Percentiles rank a stretch among this genome's conserved stretches.
Conservation (phyloP, 2,888 invertebrate genomes). For the Proisotoma minuta region DNA sequence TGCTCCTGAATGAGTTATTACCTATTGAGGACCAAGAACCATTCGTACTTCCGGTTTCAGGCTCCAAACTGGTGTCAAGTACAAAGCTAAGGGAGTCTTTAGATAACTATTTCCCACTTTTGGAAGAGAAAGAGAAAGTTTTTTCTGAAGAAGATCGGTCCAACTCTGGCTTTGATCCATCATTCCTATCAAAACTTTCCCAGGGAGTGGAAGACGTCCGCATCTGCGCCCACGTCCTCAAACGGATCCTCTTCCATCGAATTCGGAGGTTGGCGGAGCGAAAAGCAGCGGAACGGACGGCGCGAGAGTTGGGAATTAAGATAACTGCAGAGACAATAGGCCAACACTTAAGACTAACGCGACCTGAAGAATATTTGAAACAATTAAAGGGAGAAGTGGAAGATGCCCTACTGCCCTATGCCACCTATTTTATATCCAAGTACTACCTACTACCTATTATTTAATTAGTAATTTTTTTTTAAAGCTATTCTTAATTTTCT, state of each 20-base stretch:
- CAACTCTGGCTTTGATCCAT: too few species aligned
- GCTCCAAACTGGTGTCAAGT: too few species aligned
- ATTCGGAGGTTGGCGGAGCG: neutral
- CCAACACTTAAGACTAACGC: neutral
- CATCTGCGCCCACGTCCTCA: neutral
- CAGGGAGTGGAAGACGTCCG: neutral
- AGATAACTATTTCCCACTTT: too few species aligned
- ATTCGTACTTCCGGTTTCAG: neutral
- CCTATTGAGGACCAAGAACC: too few species aligned
- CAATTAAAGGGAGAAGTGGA: slow-evolving; percentile 1
- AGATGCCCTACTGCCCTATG: slow-evolving; percentile 13
- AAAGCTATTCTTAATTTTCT: too few species aligned
- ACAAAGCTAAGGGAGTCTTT: too few species aligned
- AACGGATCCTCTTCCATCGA: neutral
- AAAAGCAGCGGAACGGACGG: slow-evolving; percentile 1
- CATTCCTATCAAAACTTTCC: too few species aligned
- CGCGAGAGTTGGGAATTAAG: neutral
- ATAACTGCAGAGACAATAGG: neutral
- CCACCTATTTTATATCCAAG: slow-evolving; percentile 15
- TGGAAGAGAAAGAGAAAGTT: neutral
- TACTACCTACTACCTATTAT: too few species aligned
- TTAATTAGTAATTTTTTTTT: too few species aligned
- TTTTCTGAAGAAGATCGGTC: neutral
- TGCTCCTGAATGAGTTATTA: too few species aligned
- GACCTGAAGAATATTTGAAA: neutral